Evolutionary conservation across 2,797 vertebrate genomes (phyloP).

Genomic region (Coregonus sp.): DNA sequence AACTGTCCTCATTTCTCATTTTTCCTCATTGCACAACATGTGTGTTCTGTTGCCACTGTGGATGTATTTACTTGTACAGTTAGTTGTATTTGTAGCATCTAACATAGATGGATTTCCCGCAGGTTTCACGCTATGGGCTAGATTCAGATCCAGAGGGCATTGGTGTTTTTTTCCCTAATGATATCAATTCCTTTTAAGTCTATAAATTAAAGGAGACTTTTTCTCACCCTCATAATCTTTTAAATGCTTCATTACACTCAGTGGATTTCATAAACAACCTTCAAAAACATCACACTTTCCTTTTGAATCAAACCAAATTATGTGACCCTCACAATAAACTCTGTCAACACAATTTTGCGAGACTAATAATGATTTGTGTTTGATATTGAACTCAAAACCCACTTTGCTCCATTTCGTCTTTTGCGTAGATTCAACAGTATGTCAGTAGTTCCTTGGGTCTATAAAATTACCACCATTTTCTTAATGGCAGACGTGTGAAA

Average conservation of each 20-base stretch:
- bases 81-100: background rate
- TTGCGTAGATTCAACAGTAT: background rate
- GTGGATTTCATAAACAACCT: background rate
- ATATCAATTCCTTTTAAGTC: slow-evolving; percentile 4
- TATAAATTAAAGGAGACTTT: background rate
- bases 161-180: background rate
- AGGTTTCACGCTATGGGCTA: background rate
- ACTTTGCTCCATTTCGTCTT: background rate
- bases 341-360: background rate
- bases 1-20: too few relatives aligned
- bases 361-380: background rate
- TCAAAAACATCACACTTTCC: background rate
- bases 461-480: background rate
- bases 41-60: background rate
- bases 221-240: background rate
- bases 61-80: background rate
- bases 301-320: background rate
- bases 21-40: background rate
- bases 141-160: background rate
- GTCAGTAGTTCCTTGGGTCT: background rate
- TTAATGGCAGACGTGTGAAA: background rate
- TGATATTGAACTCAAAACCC: too few relatives aligned
- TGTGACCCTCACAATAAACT: background rate
- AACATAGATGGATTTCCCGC: background rate
- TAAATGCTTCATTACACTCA: background rate